Percentiles rank a stretch among this genome's conserved stretches.
Evolutionary conservation across 1,140 invertebrate species (phyloP).

Genomic region (Panagrolaimus sp.): DNA sequence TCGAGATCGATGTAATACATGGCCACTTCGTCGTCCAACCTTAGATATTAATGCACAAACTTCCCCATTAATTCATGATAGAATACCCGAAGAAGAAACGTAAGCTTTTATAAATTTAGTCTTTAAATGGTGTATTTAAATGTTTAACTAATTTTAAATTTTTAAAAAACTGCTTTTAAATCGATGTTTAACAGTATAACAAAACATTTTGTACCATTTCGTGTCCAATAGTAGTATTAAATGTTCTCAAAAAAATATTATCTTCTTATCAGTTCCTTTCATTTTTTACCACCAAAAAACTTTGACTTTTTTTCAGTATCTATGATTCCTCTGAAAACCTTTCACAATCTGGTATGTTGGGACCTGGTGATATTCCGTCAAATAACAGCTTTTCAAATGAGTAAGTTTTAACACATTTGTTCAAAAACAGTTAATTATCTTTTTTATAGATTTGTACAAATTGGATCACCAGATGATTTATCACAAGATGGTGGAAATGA

Average conservation of each 20-base stretch:
- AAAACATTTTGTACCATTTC: too few relatives aligned
- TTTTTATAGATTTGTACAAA: not conserved
- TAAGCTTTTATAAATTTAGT: slow-evolving; percentile 60
- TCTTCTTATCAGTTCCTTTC: not conserved
- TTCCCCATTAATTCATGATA: slow-evolving; percentile 67
- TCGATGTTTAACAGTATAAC: too few relatives aligned
- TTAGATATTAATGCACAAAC: slow-evolving; percentile 47
- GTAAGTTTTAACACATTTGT: not conserved
- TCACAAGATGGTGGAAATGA: not conserved
- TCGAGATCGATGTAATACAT: slow-evolving; percentile 89
- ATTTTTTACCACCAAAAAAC: not conserved
- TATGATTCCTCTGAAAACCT: slow-evolving; percentile 29
- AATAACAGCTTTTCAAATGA: not conserved
- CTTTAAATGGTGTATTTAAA: slow-evolving; percentile 39
- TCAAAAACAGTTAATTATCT: not conserved
- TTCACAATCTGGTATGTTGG: slow-evolving; percentile 20
- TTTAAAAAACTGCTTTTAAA: not conserved
- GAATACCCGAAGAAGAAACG: slow-evolving; percentile 73
- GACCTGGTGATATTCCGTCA: slow-evolving; percentile 24
- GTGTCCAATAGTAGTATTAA: too few relatives aligned
- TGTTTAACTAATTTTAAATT: slow-evolving; percentile 23
- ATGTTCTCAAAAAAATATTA: too few relatives aligned
- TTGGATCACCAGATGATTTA: not conserved
- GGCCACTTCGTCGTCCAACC: slow-evolving; percentile 71
- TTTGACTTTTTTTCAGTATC: slow-evolving; percentile 21